These are phyloP conservation scores for Galemys pyrenaicus DNA, from an alignment of 2,113 vertebrate genomes.

Conservation along the genomic window DNA sequence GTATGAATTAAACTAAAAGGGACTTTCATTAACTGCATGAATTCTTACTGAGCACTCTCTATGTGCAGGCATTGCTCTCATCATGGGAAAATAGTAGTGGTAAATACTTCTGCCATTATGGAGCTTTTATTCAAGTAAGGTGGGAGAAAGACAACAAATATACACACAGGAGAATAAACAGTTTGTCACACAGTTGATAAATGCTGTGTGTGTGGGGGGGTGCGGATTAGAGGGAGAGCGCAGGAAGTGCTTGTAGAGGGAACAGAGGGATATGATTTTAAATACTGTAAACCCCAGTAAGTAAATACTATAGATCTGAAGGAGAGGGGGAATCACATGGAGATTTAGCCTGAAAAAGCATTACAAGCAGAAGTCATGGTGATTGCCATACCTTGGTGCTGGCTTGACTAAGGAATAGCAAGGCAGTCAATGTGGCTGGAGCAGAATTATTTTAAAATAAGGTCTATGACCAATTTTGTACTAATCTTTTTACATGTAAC, in stretches of 20 bases:
- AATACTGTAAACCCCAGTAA: background rate
- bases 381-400: background rate
- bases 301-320: background rate
- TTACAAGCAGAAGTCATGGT: background rate
- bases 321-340: background rate
- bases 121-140: background rate
- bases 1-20: constrained; percentile 22
- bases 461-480: background rate
- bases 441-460: background rate
- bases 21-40: constrained; percentile 19
- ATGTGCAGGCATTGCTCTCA: background rate
- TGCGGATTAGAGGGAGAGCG: background rate
- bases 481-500: constrained; percentile 8
- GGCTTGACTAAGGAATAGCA: background rate
- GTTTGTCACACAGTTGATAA: background rate
- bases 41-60: constrained; percentile 18
- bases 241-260: background rate
- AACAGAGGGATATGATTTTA: background rate
- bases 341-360: background rate
- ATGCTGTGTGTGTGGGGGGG: too few relatives aligned
- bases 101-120: background rate
- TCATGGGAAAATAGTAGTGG: background rate
- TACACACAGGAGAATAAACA: background rate
- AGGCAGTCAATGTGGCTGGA: background rate
- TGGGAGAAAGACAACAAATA: constrained; percentile 29